Evolutionary conservation across 2,113 vertebrate genomes (phyloP).

Genomic region (Gadus chalcogrammus): DNA sequence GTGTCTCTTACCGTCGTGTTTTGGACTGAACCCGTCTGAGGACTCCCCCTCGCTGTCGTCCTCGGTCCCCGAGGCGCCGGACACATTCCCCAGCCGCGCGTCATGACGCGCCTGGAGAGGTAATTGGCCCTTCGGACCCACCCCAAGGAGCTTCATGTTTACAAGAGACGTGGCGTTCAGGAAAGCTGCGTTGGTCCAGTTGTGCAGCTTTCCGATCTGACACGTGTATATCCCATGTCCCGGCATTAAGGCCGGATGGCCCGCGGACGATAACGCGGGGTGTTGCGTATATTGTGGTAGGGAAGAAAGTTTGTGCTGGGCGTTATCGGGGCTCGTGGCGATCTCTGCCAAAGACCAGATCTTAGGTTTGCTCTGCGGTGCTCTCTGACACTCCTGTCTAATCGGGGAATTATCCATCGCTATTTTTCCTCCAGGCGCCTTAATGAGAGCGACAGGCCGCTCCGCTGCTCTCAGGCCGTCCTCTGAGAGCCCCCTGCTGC

Average conservation of each 20-base stretch:
- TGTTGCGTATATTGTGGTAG: slow-evolving; percentile 65
- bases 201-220: slow-evolving; percentile 96
- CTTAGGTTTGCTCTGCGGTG: slow-evolving; percentile 90
- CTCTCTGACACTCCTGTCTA: slow-evolving; percentile 79
- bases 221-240: slow-evolving; percentile 98
- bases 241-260: slow-evolving; percentile 91
- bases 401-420: slow-evolving; percentile 73
- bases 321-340: slow-evolving; percentile 89
- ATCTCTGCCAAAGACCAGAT: slow-evolving; percentile 99
- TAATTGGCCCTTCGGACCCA: slow-evolving; percentile 77
- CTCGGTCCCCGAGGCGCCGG: slow-evolving; percentile 74
- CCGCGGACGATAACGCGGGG: slow-evolving; percentile 63
- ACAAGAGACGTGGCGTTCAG: slow-evolving; percentile 93
- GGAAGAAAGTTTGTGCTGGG: slow-evolving; percentile 70
- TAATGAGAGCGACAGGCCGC: slow-evolving; percentile 74
- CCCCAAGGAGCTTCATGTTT: slow-evolving; percentile 90
- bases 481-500: slow-evolving; percentile 72
- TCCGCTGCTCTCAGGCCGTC: slow-evolving; percentile 69
- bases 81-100: slow-evolving; percentile 60
- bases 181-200: slow-evolving; percentile 96
- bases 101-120: slow-evolving; percentile 73
- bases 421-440: slow-evolving; percentile 74
- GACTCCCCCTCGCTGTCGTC: slow-evolving; percentile 84
- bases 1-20: slow-evolving; percentile 81
- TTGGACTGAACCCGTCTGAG: slow-evolving; percentile 84